phyloP scores from a whole-genome alignment of 2,888 invertebrate genomes.

The Opisthograptis luteolata region DNA sequence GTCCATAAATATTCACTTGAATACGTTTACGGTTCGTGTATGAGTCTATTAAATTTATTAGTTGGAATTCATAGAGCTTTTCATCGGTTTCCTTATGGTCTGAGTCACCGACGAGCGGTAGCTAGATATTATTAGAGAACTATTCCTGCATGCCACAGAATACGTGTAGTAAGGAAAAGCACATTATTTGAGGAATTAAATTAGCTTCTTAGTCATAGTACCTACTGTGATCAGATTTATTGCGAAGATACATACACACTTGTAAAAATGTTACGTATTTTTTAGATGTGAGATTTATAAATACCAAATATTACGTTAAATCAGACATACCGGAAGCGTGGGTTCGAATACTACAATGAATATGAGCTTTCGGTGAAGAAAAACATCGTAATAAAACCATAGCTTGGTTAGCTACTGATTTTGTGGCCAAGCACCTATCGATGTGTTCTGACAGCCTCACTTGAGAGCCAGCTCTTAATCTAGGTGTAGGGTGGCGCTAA shows the following conservation, averaged over 20 bases:
- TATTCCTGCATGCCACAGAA: constrained; percentile 56
- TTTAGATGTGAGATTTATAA: constrained; percentile 4
- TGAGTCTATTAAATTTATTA: constrained; percentile 60
- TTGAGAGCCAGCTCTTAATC: too few relatives aligned
- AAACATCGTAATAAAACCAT: too few relatives aligned
- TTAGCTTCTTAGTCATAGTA: constrained; percentile 15
- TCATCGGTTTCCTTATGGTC: constrained; percentile 66
- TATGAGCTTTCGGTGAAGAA: too few relatives aligned
- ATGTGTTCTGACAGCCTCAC: too few relatives aligned
- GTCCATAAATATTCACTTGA: constrained; percentile 34
- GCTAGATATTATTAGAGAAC: constrained; percentile 63
- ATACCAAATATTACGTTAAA: background rate
- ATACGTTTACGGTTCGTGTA: constrained; percentile 27
- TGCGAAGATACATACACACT: constrained; percentile 1
- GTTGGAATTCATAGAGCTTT: constrained; percentile 67
- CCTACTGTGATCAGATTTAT: constrained; percentile 6
- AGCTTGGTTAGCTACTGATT: too few relatives aligned
- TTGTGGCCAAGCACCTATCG: too few relatives aligned
- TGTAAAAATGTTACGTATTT: background rate
- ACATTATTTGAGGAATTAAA: constrained; percentile 12
- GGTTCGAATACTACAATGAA: too few relatives aligned
- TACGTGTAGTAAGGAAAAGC: constrained; percentile 16
- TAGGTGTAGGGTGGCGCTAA: too few relatives aligned
- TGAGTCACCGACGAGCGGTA: constrained; percentile 52
- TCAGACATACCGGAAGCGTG: too few relatives aligned